phyloP scores from a whole-genome alignment of 2,888 invertebrate genomes.

The Acrobasis consociella region DNA sequence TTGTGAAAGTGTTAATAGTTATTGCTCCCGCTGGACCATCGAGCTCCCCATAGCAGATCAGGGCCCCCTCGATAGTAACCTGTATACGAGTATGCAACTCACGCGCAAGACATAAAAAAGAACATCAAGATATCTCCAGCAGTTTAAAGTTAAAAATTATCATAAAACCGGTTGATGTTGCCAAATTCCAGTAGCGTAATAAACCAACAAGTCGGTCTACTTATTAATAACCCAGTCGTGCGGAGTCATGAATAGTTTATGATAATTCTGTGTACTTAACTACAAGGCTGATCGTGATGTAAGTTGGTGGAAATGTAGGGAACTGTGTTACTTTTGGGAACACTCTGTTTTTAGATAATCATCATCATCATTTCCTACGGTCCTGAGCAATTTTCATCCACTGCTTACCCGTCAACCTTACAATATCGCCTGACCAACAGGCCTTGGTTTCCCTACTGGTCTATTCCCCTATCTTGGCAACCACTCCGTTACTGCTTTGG shows the following conservation, averaged over 20 bases:
- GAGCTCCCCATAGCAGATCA: too few species aligned
- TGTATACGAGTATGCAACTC: too few species aligned
- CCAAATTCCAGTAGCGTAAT: slow-evolving; percentile 22
- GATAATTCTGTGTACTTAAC: slow-evolving; percentile 31
- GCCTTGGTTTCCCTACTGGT: too few species aligned
- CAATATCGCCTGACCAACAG: too few species aligned
- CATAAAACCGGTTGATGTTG: slow-evolving; percentile 4
- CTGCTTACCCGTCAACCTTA: too few species aligned
- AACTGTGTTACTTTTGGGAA: slow-evolving; percentile 4
- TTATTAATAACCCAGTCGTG: slow-evolving; percentile 28
- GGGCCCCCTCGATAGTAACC: too few species aligned
- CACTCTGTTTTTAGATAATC: background rate
- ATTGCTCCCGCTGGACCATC: too few species aligned
- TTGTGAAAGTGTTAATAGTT: too few species aligned
- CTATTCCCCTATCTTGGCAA: too few species aligned
- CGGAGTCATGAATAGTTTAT: slow-evolving; percentile 30
- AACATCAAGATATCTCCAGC: background rate
- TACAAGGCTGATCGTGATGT: slow-evolving; percentile 34
- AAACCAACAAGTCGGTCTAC: slow-evolving; percentile 11
- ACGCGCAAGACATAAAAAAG: background rate
- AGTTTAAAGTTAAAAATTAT: background rate
- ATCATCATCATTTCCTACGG: too few species aligned
- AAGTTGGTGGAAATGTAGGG: slow-evolving; percentile 12
- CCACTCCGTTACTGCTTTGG: too few species aligned
- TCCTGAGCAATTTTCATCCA: too few species aligned